Conservation (phyloP, 2,113 vertebrate species). For the Mormyrus iriodes region DNA sequence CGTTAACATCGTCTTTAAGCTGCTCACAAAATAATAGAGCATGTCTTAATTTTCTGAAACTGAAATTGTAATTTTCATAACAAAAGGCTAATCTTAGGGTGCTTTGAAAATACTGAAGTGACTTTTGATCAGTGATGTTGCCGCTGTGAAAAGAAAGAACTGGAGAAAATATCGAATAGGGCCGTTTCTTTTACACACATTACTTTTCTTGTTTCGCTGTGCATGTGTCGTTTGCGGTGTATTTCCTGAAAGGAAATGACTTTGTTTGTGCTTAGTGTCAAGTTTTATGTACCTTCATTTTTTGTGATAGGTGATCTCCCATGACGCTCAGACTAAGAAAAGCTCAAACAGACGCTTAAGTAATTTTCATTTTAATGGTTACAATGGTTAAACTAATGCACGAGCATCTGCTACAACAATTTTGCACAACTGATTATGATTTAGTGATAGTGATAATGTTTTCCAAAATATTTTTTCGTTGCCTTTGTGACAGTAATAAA, state of each 20-base stretch:
- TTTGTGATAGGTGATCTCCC: neutral
- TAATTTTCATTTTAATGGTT: neutral
- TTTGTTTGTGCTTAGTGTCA: neutral
- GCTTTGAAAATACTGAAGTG: neutral
- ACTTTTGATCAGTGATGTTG: neutral
- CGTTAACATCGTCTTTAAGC: neutral
- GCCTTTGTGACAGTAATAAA: neutral
- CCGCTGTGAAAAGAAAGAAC: neutral
- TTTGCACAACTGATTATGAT: neutral
- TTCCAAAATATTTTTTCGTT: neutral
- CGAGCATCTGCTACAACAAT: neutral
- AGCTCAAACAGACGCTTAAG: neutral
- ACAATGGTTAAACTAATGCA: neutral
- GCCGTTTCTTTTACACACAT: neutral
- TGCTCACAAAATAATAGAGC: neutral
- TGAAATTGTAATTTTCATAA: neutral
- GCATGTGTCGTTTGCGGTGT: neutral
- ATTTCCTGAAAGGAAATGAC: constrained; percentile 26
- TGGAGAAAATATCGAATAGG: neutral
- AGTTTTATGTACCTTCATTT: neutral
- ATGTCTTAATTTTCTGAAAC: neutral
- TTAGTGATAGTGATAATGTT: neutral
- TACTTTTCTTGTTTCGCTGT: neutral
- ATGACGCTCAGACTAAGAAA: neutral
- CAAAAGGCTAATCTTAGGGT: neutral